A percentile compares a stretch with the other conserved stretches of the same genome.
Conservation (phyloP, 2,888 invertebrate species). For the Clostera curtula region DNA sequence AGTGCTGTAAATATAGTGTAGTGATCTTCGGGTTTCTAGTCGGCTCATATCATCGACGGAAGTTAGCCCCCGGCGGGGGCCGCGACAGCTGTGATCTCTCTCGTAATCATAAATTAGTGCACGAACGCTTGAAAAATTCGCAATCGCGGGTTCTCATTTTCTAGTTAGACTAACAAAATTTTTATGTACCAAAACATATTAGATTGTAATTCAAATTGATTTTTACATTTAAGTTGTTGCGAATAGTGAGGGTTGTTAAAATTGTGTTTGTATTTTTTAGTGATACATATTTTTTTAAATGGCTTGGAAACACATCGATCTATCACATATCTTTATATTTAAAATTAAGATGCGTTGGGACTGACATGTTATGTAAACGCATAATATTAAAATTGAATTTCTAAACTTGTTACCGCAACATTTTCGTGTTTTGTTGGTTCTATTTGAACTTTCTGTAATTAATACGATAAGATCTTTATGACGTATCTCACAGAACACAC, state of each 20-base stretch:
- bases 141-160: constrained; percentile 48
- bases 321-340: constrained; percentile 55
- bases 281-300: constrained; percentile 36
- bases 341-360: constrained; percentile 33
- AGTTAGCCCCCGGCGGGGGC: constrained; percentile 48
- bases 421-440: constrained; percentile 26
- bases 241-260: constrained; percentile 64
- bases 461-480: constrained; percentile 34
- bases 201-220: constrained; percentile 63
- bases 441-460: constrained; percentile 36
- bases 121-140: constrained; percentile 51
- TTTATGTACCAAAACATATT: constrained; percentile 69
- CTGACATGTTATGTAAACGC: constrained; percentile 33
- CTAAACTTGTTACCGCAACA: constrained; percentile 39
- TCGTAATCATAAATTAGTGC: constrained; percentile 66
- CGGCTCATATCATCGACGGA: constrained; percentile 69
- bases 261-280: constrained; percentile 65
- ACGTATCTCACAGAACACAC: constrained; percentile 38
- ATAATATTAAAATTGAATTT: constrained; percentile 22
- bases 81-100: constrained; percentile 71
- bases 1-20: constrained; percentile 61
- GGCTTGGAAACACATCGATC: constrained; percentile 18
- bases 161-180: constrained; percentile 70
- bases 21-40: constrained; percentile 56
- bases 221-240: constrained; percentile 61